Base-by-base conservation (phyloP, 2,888 invertebrate genomes). In the Vesta saturnalis region DNA sequence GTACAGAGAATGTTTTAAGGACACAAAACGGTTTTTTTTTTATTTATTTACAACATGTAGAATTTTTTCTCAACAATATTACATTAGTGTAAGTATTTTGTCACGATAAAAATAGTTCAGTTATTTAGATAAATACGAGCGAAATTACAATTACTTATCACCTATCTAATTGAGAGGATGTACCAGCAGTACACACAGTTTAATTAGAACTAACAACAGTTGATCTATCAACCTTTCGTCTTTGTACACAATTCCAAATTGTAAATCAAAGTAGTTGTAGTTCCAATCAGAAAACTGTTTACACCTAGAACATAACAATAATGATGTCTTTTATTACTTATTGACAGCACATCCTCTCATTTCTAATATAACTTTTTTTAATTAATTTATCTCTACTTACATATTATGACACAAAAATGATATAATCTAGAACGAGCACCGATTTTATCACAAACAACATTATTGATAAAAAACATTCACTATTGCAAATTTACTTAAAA, bases 381-480 rank as follows among this genome's bases (percentile, higher is more conserved):
- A 21, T 59, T 56, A 43, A n/a, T 64, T 55, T 54, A 47, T 56
- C n/a, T n/a, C n/a, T n/a, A n/a, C n/a, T n/a, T n/a, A n/a, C n/a
- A n/a, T n/a, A n/a, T 69, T 64, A 69, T 65, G 69, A 69, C 69
- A 69, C 69, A 52, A 54, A 58, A 19, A 65, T 65, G 69, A 65
- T 69, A 69, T 64, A 59, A 64, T 62, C 65, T 69, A 65, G 23
- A 59, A 70, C 70, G 72, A 72, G 72, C 72, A 72, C 72, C 72
- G 46, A 72, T 70, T 65, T 70, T 72, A 72, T 72, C 72, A 72
- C 72, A 72, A 70, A 67, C 63, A 70, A 68, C 69, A 72, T 72
- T 71, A 72, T 70, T 72, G 64, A 67, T 70, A 70, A 70, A 63
- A 61, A 18, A 59, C 66, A 64, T 67, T 67, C 58, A 68, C 19